Evolutionary conservation across 2,113 vertebrate species (phyloP), one percentile per base, ranked within the genome.

Genomic region (Centropus unirufus): DNA sequence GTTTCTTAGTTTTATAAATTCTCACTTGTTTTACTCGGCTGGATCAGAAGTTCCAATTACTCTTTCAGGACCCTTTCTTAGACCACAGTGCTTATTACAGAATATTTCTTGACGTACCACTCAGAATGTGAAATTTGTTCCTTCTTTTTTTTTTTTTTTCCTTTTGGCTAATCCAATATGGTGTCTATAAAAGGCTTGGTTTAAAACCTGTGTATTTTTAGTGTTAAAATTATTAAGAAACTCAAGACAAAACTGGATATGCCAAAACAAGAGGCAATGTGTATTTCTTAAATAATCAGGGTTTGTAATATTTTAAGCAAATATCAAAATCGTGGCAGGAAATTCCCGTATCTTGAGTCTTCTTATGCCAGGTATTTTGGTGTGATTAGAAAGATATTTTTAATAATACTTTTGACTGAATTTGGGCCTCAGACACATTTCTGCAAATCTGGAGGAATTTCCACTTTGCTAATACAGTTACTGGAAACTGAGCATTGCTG

Each of bases 401-500:
- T 0, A 52, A 83, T 85, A 80, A 20, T 64, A 51, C 14, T 79
- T 64, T 34, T 36, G n/a, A 46, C 11, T 49, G 54, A 85, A 30
- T 88, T 89, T 90, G 59, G 6, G 49, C 76, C 67, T 82, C 58
- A 80, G 27, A 80, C 19, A 29, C 24, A 62, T 64, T 88, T 87
- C 74, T 92, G 46, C 30, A 88, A 14, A 72, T 58, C 49, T 94
- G 88, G 51, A 94, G 46, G 75, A 66, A 83, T 66, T 94, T 24
- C 52, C 24, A 72, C 10, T 63, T 87, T 87, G 44, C 36, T 94
- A 64, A 77, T 17, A 44, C 36, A 34, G 27, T 91, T 92, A 69
- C 90, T 92, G 79, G 85, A 92, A 83, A 86, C 88, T 26, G 49
- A 69, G 54, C 42, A 47, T 62, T 87, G 44, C 51, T 92, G 74